Base-by-base conservation (phyloP, 2,888 invertebrate species). In the Torymus tubicola region DNA sequence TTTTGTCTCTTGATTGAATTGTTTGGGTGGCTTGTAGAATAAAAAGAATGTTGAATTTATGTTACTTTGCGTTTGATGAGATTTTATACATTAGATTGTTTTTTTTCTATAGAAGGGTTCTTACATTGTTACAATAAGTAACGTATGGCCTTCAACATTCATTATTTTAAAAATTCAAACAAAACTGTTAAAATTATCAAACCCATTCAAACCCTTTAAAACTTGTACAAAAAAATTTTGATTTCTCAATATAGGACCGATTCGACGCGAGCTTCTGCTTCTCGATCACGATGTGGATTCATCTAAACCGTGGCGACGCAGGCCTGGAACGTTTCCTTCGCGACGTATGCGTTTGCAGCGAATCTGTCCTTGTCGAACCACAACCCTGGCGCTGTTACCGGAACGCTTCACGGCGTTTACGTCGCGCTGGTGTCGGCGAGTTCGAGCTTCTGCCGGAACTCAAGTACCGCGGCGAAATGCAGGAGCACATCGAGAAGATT, bases 271-370 rank as follows among this genome's bases (percentile, higher is more conserved):
- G 93, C 69, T 96, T 96, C 89, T 95, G 96, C 88, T 96, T 97
- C 88, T 96, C 97, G 11, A 93, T 96, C 52, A 96, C 96, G 18
- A 96, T 97, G 96, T 97, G 97, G 97, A 96, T 97, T 86, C 97
- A 97, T 91, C 89, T 97, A 31, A 97, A 97, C 89, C 92, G 95
- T 90, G 96, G 96, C 8, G 97, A 97, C 91, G 89, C 91, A 5
- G 96, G 96, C 0, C 90, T 97, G 57, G 86, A 91, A 75, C 85
- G 89, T 3, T 96, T 96, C 89, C 90, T 97, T 2, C 87, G 90
- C 21, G 92, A 92, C 71, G 88, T 95, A 8, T 93, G 93, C 80
- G 84, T 87, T 10, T 86, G 92, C 31, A 91, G 94, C 5, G 91
- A 92, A 61, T 91, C 93, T 72, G 90, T 96, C 12, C 92, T 96